Evolutionary conservation across 2,888 invertebrate species (phyloP), one percentile per base, ranked within the genome.

Genomic region (Eupithecia insigniata): DNA sequence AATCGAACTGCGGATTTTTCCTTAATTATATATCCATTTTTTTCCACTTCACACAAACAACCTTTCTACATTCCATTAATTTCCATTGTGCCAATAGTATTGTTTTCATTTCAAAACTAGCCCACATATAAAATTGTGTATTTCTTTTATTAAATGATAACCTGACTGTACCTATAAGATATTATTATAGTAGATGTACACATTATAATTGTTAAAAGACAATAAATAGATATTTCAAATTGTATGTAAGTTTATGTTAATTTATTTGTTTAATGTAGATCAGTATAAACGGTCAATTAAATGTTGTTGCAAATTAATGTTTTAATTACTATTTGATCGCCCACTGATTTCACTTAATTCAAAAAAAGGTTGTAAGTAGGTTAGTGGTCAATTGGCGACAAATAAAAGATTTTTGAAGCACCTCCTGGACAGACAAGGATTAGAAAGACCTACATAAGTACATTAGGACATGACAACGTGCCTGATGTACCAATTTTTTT

Each of bases 241-340:
- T 72, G 58, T 73, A 74, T 60, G 55, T 55, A n/a, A 72, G 66
- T 77, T 60, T 76, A 65, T 60, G 58, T 36, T 60, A 69, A 70
- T 32, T 62, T 39, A 70, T 71, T 81, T 80, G 84, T 83, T 85
- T 82, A 80, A 84, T 87, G 87, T 88, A 87, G 86, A 87, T 81
- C 80, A 85, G 80, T 90, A 89, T 70, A 92, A 89, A 62, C 5
- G 34, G 92, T 91, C 89, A 87, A 87, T 85, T 78, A 79, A 74
- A 84, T 87, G 87, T 74, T 90, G 87, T 90, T 90, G 83, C 87
- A 76, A 70, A 39, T 6, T 30, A 16, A 28, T 32, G 26, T 43
- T 61, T 60, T 46, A 12, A 51, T 69, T 64, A 64, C 39, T 60
- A 60, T 30, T 60, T 30, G 18, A 60, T 26, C 26, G n/a, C 8